phyloP scores from a whole-genome alignment of 2,888 invertebrate genomes.

The Timema cristinae region DNA sequence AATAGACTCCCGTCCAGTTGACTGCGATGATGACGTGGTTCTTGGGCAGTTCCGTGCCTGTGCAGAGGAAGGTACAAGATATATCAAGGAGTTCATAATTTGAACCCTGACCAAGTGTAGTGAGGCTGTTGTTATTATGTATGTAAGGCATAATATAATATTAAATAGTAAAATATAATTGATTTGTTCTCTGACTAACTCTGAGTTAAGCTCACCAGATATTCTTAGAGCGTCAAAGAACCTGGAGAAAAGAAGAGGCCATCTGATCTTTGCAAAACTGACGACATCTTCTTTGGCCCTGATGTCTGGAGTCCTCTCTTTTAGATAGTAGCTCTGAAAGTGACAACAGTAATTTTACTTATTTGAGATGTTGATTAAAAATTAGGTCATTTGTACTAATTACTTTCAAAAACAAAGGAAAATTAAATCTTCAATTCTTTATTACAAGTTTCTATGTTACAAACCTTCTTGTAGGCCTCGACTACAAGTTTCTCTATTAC shows the following conservation, averaged over 20 bases:
- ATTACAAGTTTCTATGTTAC: no score
- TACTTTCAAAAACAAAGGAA: no score
- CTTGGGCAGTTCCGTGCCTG: conserved; percentile 57
- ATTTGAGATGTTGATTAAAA: no score
- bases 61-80: background rate
- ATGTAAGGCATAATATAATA: no score
- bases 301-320: conserved; percentile 58
- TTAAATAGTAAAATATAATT: no score
- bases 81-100: background rate
- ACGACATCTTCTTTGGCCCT: conserved; percentile 88
- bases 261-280: conserved; percentile 83
- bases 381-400: no score
- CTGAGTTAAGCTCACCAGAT: conserved; percentile 51
- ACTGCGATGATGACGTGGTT: conserved; percentile 81
- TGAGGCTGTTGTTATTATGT: no score
- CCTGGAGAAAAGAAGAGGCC: conserved; percentile 92
- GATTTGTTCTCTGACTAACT: no score
- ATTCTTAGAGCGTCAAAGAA: conserved; percentile 87
- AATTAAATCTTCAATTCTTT: no score
- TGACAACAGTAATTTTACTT: no score
- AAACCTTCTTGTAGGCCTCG: no score
- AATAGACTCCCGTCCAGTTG: conserved; percentile 90
- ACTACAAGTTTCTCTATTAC: no score
- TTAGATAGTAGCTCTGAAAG: conserved; percentile 61
- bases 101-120: background rate